Evolutionary conservation across 2,797 vertebrate species (phyloP), one percentile per base, ranked within the genome.

Genomic region (Xenops minutus): DNA sequence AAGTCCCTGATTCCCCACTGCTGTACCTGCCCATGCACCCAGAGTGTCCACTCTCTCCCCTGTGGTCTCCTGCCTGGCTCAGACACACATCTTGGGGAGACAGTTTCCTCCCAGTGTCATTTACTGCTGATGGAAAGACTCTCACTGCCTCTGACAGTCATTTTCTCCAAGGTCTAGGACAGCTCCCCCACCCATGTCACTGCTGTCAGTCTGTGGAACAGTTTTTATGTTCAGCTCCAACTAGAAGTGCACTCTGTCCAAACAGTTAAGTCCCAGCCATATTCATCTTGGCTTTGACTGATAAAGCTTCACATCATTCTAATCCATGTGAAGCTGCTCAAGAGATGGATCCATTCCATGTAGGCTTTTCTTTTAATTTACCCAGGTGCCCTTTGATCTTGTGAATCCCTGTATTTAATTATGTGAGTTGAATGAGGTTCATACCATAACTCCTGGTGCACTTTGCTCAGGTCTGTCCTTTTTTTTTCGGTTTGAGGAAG

Each of bases 391-490:
- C 76, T 94, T 93, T 96, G 79, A 61, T 84, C 91, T 44, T 49
- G 34, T 84, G 71, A 69, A 69, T 91, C 41, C 73, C 87, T 90
- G 32, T 51, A 75, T 88, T 89, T 88, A 92, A 93, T 90, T 88
- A 79, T 1, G 3, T 10, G 63, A 91, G 59, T 18, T 59, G 56
- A 95, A 91, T 2, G 13, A 92, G 34, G 69, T 54, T 83, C 54
- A 15, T n/a, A 23, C 71, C 22, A 2, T 69, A 76, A 73, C 87
- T 94, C 55, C 66, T 76, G 41, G 66, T 84, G 89, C 51, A 84
- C 58, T 94, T 84, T 49, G 48, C 76, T 84, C 75, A 41, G 24
- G 19, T 69, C 48, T 85, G 48, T 59, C 77, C 71, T 88, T 83
- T 64, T 74, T 78, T 61, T 79, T 77, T 22, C 10, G 26, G 34